Conservation (phyloP, 92 coral and sea anemone species). For the Parazoanthus swiftii region DNA sequence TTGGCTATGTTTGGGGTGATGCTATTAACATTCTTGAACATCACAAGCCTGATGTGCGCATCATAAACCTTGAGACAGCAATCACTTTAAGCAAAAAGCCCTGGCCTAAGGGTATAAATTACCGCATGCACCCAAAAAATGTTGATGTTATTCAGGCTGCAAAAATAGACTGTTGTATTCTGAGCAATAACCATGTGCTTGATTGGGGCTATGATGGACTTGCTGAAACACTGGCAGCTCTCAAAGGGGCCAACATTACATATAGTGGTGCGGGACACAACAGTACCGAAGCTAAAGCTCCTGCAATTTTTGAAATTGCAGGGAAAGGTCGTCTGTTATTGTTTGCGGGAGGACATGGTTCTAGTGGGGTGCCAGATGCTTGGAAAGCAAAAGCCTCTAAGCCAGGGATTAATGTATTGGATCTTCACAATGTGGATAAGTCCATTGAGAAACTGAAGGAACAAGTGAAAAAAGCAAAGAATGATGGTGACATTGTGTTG, state of each 20-base stretch:
- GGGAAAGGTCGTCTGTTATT: slow-evolving; percentile 67
- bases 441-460: slow-evolving; percentile 48
- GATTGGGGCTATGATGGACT: slow-evolving; percentile 90
- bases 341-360: slow-evolving; percentile 77
- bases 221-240: slow-evolving; percentile 63
- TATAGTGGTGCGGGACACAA: slow-evolving; percentile 77
- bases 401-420: slow-evolving; percentile 74
- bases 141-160: slow-evolving; percentile 76
- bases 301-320: slow-evolving; percentile 66
- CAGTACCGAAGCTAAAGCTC: slow-evolving; percentile 59
- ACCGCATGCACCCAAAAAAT: slow-evolving; percentile 86
- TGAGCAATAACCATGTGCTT: slow-evolving; percentile 80
- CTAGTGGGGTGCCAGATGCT: slow-evolving; percentile 80
- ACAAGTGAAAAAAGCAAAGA: slow-evolving; percentile 53
- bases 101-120: slow-evolving; percentile 89
- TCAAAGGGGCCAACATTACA: slow-evolving; percentile 55
- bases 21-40: slow-evolving; percentile 67
- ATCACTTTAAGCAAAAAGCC: slow-evolving; percentile 73
- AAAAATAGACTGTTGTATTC: slow-evolving; percentile 71
- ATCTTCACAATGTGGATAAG: slow-evolving; percentile 53
- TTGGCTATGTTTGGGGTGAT: slow-evolving; percentile 84
- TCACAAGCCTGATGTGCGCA: slow-evolving; percentile 70
- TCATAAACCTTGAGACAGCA: slow-evolving; percentile 85
- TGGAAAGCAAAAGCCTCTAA: slow-evolving; percentile 64
- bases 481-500: slow-evolving; percentile 65